Conservation (phyloP, 2,797 vertebrate genomes). For the Zenarchopterus dispar region DNA sequence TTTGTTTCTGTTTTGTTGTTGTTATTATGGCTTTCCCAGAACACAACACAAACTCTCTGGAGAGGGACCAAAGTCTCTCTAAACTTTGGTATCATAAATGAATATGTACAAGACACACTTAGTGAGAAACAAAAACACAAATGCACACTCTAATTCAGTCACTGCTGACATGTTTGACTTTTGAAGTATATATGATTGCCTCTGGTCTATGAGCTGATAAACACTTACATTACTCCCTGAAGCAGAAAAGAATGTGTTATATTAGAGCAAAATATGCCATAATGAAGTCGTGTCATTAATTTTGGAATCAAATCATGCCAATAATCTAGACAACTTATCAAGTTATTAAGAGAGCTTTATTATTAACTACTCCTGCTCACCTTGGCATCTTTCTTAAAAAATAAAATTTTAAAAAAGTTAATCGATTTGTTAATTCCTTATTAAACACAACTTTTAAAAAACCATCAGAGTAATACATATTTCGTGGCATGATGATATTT, state of each 20-base stretch:
- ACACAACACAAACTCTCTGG: constrained; percentile 22
- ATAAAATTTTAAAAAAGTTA: too few species aligned
- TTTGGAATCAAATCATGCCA: background rate
- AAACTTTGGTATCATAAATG: constrained; percentile 20
- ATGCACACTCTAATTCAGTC: constrained; percentile 32
- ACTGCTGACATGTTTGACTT: constrained; percentile 59
- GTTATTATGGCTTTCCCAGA: background rate
- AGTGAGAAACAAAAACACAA: constrained; percentile 15
- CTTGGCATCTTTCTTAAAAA: background rate
- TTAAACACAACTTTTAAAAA: too few species aligned
- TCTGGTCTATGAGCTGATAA: constrained; percentile 52
- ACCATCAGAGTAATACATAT: too few species aligned
- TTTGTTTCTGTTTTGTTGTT: too few species aligned
- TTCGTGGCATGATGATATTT: too few species aligned
- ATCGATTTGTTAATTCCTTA: too few species aligned
- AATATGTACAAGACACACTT: background rate
- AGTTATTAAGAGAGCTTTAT: background rate
- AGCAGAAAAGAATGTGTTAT: constrained; percentile 43
- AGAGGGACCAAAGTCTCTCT: constrained; percentile 12
- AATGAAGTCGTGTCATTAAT: background rate
- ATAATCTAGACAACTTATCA: background rate
- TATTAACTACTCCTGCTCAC: background rate
- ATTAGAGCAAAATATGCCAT: constrained; percentile 22
- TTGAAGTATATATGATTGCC: constrained; percentile 49
- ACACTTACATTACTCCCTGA: constrained; percentile 62